Percentiles rank a stretch among this genome's conserved stretches.
These are phyloP conservation scores for Bombyx mandarina DNA, from an alignment of 1,140 invertebrate genomes.

Conservation along the genomic window DNA sequence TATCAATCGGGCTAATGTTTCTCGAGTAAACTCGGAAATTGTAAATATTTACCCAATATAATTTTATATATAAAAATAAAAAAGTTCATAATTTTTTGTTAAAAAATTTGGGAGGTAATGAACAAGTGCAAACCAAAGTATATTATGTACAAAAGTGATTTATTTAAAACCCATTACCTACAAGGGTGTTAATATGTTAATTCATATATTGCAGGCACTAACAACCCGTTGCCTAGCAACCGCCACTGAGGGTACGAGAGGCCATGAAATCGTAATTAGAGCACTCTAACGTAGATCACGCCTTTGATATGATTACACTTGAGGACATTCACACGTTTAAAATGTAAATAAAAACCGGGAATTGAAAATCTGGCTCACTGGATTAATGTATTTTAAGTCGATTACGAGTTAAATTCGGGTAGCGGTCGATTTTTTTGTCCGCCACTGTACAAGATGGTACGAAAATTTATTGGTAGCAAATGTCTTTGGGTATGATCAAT, in stretches of 20 bases:
- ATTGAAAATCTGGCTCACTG: not conserved
- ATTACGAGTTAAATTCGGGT: not conserved
- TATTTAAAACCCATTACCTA: too few relatives aligned
- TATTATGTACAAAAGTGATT: too few relatives aligned
- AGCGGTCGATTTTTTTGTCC: not conserved
- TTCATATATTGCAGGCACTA: too few relatives aligned
- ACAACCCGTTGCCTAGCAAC: too few relatives aligned
- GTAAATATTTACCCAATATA: too few relatives aligned
- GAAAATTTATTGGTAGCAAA: slow-evolving; percentile 14
- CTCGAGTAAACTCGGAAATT: too few relatives aligned
- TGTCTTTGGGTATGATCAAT: slow-evolving; percentile 6
- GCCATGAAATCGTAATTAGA: slow-evolving; percentile 14
- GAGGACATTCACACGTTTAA: slow-evolving; percentile 1
- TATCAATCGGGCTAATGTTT: too few relatives aligned
- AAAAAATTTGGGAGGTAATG: too few relatives aligned
- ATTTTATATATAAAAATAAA: too few relatives aligned
- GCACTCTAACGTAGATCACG: not conserved
- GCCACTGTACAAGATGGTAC: slow-evolving; percentile 3
- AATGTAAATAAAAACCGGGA: not conserved
- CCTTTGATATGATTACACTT: slow-evolving; percentile 14
- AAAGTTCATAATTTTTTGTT: too few relatives aligned
- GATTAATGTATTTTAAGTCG: not conserved
- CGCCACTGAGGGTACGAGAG: not conserved
- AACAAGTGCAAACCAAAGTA: too few relatives aligned
- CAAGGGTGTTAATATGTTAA: too few relatives aligned